phyloP scores from a whole-genome alignment of 2,113 vertebrate species.

The Drymodes brunneopygia region DNA sequence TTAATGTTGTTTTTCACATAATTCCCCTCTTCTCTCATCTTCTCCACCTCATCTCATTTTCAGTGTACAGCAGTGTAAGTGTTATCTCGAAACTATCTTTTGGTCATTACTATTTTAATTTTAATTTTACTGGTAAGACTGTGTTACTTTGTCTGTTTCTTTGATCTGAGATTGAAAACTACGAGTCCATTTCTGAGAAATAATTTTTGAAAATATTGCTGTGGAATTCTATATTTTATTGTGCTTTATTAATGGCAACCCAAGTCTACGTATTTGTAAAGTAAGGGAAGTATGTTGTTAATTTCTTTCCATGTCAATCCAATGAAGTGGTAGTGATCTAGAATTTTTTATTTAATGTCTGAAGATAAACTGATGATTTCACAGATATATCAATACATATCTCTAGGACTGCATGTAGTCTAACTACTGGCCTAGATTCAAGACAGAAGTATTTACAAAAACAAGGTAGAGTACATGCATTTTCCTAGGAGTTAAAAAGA shows the following conservation, averaged over 20 bases:
- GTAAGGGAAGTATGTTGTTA: not conserved
- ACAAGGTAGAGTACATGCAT: not conserved
- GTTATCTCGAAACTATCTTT: not conserved
- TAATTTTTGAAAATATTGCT: not conserved
- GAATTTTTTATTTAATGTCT: not conserved
- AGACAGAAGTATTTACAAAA: not conserved
- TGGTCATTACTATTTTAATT: not conserved
- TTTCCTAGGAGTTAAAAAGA: not conserved
- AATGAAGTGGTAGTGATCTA: not conserved
- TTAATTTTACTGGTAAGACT: not conserved
- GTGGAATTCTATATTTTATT: not conserved
- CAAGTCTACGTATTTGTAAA: not conserved
- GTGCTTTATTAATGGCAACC: not conserved
- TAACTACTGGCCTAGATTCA: not conserved
- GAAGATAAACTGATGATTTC: not conserved
- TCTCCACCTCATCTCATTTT: not conserved
- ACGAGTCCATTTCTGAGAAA: not conserved
- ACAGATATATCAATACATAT: not conserved
- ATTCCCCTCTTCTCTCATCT: not conserved
- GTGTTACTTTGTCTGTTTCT: not conserved
- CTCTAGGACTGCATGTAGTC: not conserved
- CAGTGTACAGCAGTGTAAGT: not conserved
- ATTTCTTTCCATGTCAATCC: not conserved
- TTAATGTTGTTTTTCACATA: not conserved
- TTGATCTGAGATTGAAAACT: not conserved